Conservation (phyloP, 2,113 vertebrate genomes). For the Gambusia holbrooki region DNA sequence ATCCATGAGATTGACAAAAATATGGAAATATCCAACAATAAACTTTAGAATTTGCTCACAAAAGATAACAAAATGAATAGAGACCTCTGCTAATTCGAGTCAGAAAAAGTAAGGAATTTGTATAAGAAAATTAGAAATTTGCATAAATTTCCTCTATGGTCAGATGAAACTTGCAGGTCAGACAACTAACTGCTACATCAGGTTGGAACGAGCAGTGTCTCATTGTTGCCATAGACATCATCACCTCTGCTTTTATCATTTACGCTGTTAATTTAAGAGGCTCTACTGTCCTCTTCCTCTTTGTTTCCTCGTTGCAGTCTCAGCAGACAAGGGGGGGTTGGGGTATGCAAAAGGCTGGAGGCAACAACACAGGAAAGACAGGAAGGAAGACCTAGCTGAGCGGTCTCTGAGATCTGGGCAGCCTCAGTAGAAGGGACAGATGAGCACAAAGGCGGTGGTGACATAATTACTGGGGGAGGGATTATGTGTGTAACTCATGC, state of each 20-base stretch:
- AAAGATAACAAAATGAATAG: not conserved
- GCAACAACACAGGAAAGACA: conserved; percentile 39
- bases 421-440: not conserved
- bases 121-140: not conserved
- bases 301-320: conserved; percentile 46
- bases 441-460: conserved; percentile 19
- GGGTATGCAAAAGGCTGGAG: conserved; percentile 27
- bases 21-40: not conserved
- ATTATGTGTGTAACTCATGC: not conserved
- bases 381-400: conserved; percentile 48
- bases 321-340: conserved; percentile 18
- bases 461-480: conserved; percentile 29
- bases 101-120: not conserved
- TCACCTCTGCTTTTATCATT: conserved; percentile 44
- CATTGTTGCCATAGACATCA: conserved; percentile 38
- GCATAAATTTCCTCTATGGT: conserved; percentile 14
- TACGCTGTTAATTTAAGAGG: conserved; percentile 32
- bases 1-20: not conserved
- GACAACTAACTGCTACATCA: conserved; percentile 45
- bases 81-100: not conserved
- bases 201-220: conserved; percentile 36
- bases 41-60: not conserved
- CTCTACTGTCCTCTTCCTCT: conserved; percentile 32
- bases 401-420: conserved; percentile 17
- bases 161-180: conserved; percentile 40